phyloP scores from a whole-genome alignment of 1,140 invertebrate genomes.

The Pemphigus obesinymphae region DNA sequence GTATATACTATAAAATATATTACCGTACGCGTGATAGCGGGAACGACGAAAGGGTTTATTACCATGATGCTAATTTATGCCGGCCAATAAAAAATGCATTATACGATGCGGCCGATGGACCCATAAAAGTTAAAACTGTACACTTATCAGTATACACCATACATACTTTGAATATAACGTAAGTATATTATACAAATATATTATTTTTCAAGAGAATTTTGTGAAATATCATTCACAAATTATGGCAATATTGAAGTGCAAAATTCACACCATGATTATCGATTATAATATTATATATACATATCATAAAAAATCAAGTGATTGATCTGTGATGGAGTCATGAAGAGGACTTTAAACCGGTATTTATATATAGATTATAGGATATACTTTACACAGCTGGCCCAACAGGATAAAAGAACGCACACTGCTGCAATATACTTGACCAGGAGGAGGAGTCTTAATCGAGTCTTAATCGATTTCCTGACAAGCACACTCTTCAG shows the following conservation, averaged over 20 bases:
- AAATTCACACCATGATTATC: not conserved
- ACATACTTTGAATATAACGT: no score
- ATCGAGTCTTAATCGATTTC: constrained; percentile 5
- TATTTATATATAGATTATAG: no score
- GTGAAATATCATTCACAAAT: not conserved
- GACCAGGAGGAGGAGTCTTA: not conserved
- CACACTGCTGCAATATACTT: not conserved
- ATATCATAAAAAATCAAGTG: not conserved
- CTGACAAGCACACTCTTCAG: not conserved
- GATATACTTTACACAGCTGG: not conserved
- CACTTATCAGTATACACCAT: no score
- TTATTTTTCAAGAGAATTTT: no score
- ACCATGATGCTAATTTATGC: not conserved
- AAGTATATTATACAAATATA: no score
- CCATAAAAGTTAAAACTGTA: not conserved
- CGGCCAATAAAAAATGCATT: not conserved
- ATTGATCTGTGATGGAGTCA: not conserved
- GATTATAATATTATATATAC: not conserved
- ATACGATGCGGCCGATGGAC: not conserved
- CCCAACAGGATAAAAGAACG: not conserved
- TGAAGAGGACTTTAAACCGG: not conserved
- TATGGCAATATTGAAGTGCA: not conserved
- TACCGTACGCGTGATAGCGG: not conserved
- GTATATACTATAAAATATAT: not conserved
- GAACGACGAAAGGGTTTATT: not conserved